phyloP scores from a whole-genome alignment of 2,888 invertebrate species.

The Patella pellucida region DNA sequence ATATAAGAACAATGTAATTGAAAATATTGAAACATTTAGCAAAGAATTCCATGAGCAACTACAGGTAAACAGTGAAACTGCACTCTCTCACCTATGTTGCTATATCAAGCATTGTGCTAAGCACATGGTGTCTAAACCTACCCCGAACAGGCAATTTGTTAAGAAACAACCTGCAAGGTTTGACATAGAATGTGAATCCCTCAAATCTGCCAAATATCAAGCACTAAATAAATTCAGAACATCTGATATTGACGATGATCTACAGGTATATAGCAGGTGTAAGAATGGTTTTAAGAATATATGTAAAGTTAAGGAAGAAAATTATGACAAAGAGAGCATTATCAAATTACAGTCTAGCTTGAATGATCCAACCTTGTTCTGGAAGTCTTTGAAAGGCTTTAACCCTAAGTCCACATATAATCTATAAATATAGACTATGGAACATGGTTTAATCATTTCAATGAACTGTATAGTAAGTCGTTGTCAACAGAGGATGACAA shows the following conservation, averaged over 20 bases:
- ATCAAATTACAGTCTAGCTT: not conserved
- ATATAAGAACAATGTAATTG: not conserved
- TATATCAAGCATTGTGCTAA: not conserved
- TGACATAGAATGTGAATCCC: not conserved
- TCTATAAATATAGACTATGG: too few species aligned
- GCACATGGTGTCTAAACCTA: not conserved
- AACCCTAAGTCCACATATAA: too few species aligned
- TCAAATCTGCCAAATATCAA: not conserved
- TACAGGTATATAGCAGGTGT: not conserved
- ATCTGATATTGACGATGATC: not conserved
- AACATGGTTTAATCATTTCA: too few species aligned
- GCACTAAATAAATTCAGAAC: not conserved
- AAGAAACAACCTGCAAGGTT: not conserved
- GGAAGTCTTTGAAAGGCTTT: not conserved
- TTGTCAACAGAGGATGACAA: not conserved
- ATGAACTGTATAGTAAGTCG: not conserved
- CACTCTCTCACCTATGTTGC: too few species aligned
- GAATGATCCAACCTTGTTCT: not conserved
- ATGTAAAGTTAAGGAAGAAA: not conserved
- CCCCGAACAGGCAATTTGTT: not conserved
- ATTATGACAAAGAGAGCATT: not conserved
- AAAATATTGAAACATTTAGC: not conserved
- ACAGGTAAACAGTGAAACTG: too few species aligned
- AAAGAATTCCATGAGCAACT: not conserved
- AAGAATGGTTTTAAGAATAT: not conserved